Base-by-base conservation (phyloP, 37 sponge, comb jelly and placozoan species). In the Aphrocallistes beatrix region DNA sequence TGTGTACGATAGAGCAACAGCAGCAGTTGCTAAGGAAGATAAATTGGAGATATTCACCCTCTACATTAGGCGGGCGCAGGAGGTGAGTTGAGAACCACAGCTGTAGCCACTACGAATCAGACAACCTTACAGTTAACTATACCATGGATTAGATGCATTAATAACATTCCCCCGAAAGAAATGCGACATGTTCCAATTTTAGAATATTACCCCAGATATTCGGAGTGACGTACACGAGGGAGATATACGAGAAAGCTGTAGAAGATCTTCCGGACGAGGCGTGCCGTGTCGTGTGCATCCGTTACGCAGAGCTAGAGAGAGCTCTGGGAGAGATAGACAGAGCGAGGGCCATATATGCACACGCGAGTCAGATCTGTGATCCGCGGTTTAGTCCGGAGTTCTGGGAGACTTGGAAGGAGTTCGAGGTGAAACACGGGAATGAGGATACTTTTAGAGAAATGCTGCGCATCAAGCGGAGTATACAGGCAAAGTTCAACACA, bases 401-500 rank as follows among this genome's bases (percentile, higher is more conserved):
- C 82, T 96, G 94, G 94, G 91, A 94, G 90, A 87, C 88, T 19
- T 98, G 99, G 99, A 94, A 98, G 69, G 94, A 91, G 83, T 98
- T 95, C 91, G 99, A 98, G 81, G 96, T 98, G 39, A 85, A 84
- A 51, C 92, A 98, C 87, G 99, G 99, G 39, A 98, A 95, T 81
- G 99, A 98, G 88, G 99, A 98, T 83, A 95, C 99, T 25, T 98
- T 95, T 84, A 86, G 96, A 38, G 99, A 98, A 86, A 95, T 98
- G 99, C 90, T 98, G 84, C 88, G 99, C 10, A 95, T 98, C 37
- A 98, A 98, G 86, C 92, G 99, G 23, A 98, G 96, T 39, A 90
- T 98, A 1, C 96, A 95, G 51, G 99, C 96, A n/a, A 93, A 98
- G 88, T 98, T 51, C 83, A 98, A 93, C 89, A 98, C 95, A 16